phyloP scores from a whole-genome alignment of 2,888 invertebrate genomes.

The Tetranychus truncatus region DNA sequence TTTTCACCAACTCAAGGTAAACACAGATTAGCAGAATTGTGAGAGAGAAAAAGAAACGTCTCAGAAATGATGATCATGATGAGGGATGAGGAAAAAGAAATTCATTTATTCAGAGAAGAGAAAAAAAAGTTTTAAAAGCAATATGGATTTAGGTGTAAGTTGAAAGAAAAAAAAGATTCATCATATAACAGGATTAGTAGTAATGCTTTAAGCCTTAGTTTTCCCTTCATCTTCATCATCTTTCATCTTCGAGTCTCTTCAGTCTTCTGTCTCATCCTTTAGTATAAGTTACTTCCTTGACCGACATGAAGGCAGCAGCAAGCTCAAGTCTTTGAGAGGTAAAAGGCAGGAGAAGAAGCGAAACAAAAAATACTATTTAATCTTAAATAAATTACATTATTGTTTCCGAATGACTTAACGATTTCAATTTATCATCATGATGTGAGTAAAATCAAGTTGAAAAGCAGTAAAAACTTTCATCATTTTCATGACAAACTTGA shows the following conservation, averaged over 20 bases:
- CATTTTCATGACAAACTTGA: not conserved
- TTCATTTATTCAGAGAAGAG: not conserved
- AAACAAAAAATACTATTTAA: not conserved
- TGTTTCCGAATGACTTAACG: not conserved
- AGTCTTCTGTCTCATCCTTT: not conserved
- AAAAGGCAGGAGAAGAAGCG: not conserved
- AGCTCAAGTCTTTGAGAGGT: too few species aligned
- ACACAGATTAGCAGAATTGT: too few species aligned
- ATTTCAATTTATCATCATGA: constrained; percentile 1
- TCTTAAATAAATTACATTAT: not conserved
- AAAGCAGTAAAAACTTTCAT: not conserved
- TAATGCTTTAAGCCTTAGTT: not conserved
- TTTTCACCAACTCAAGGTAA: too few species aligned
- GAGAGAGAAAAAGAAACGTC: too few species aligned
- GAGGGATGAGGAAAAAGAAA: not conserved
- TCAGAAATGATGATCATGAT: not conserved
- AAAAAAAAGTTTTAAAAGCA: not conserved
- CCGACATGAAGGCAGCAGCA: not conserved
- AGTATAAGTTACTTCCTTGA: not conserved
- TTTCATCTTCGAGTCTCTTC: not conserved
- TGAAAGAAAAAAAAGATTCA: not conserved
- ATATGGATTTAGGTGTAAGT: not conserved
- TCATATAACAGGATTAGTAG: not conserved
- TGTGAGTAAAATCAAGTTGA: not conserved
- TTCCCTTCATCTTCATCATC: not conserved